Evolutionary conservation across 2,888 invertebrate genomes (phyloP).

Genomic region (Drosophila suboccidentalis): DNA sequence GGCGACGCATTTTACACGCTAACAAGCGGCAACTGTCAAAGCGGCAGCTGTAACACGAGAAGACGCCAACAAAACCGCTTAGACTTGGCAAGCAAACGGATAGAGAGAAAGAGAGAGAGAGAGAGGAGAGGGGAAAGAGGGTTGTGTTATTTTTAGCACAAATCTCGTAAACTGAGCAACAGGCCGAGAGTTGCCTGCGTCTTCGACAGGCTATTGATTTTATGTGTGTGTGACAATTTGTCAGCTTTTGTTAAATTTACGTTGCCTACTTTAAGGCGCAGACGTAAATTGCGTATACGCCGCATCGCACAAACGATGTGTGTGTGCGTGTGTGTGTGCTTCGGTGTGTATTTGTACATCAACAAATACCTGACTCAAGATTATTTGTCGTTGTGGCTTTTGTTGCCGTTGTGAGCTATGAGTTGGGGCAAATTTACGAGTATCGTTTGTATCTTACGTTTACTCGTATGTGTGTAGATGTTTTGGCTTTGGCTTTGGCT

Average conservation of each 20-base stretch:
- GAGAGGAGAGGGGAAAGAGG: not conserved
- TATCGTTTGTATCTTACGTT: slow-evolving; percentile 1
- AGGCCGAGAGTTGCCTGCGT: slow-evolving; percentile 26
- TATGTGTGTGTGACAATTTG: slow-evolving; percentile 54
- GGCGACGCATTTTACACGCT: slow-evolving; percentile 30
- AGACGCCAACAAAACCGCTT: slow-evolving; percentile 24
- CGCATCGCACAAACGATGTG: slow-evolving; percentile 20
- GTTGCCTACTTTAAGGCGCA: slow-evolving; percentile 59
- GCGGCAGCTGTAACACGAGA: slow-evolving; percentile 18
- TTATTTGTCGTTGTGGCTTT: slow-evolving; percentile 51
- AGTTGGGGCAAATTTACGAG: slow-evolving; percentile 22
- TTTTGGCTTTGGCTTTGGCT: slow-evolving; percentile 16
- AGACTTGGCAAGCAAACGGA: slow-evolving; percentile 15
- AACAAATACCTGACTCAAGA: slow-evolving; percentile 60
- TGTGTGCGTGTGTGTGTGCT: slow-evolving; percentile 5
- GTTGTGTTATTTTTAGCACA: slow-evolving; percentile 43
- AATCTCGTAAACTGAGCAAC: slow-evolving; percentile 60
- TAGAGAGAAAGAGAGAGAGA: not conserved
- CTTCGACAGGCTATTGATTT: slow-evolving; percentile 49
- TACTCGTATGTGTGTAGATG: not conserved
- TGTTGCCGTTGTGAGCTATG: slow-evolving; percentile 2
- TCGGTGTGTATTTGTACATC: slow-evolving; percentile 31
- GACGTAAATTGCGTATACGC: slow-evolving; percentile 52
- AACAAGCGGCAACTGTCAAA: slow-evolving; percentile 35
- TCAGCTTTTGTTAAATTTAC: slow-evolving; percentile 61